Percentiles rank a stretch among this genome's conserved stretches.
Evolutionary conservation across 64 coral and sea anemone genomes (phyloP).

Genomic region (Dendronephthya gigantea): DNA sequence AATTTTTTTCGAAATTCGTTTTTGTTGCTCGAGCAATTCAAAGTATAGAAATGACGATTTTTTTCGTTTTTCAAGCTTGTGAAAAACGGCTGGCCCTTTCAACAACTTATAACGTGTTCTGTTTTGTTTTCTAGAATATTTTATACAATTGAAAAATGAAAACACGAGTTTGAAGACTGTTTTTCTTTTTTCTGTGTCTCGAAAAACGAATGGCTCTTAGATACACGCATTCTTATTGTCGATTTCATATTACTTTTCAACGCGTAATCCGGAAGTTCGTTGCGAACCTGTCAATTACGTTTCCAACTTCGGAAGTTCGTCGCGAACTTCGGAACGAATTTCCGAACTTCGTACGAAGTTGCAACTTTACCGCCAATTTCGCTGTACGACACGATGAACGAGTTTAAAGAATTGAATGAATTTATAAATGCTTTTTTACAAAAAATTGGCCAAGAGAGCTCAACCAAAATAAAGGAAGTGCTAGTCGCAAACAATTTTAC

Average conservation of each 20-base stretch:
- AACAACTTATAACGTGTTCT: too few relatives aligned
- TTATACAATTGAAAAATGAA: too few relatives aligned
- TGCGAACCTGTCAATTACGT: not conserved
- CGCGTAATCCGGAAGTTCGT: not conserved
- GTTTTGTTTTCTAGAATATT: too few relatives aligned
- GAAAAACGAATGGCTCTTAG: too few relatives aligned
- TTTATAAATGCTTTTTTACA: not conserved
- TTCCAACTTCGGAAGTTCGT: not conserved
- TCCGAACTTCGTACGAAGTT: not conserved
- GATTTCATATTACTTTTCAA: conserved; percentile 3
- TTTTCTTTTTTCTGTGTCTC: too few relatives aligned
- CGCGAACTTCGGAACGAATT: not conserved
- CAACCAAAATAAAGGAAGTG: not conserved
- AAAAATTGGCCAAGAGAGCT: not conserved
- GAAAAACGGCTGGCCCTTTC: too few relatives aligned
- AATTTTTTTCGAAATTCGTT: too few relatives aligned
- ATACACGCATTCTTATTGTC: not conserved
- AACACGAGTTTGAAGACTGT: too few relatives aligned
- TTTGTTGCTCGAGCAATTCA: too few relatives aligned
- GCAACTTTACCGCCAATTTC: not conserved
- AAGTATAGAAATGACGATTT: too few relatives aligned
- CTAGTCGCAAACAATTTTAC: not conserved
- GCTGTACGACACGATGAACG: not conserved
- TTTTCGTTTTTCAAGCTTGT: too few relatives aligned
- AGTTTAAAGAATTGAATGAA: not conserved